Evolutionary conservation across 2,797 vertebrate species (phyloP), one percentile per base, ranked within the genome.

Genomic region (Macrochelys suwanniensis): DNA sequence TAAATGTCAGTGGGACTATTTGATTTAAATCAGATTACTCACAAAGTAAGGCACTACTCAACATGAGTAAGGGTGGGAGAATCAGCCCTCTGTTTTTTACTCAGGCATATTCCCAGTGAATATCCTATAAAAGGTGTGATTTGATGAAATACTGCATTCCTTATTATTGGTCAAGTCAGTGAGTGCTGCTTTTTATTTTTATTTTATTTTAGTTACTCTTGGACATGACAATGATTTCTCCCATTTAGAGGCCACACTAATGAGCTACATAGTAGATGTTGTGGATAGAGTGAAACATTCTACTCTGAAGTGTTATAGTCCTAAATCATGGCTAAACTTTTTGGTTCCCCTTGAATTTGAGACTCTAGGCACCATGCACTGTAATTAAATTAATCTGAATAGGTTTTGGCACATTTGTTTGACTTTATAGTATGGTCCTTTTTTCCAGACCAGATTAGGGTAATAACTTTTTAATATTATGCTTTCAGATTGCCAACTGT

Each of bases 381-480:
- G 45, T 82, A 83, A 94, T 89, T 95, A 83, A 95, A 87, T 84
- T 33, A 51, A 65, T 51, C 57, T 85, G 93, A 88, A 95, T 81
- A 91, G 42, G 26, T 89, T 94, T 95, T 0, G 0, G 71, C 85
- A 57, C 85, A 81, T 95, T 80, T 94, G 8, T 85, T 80, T 95
- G 76, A 96, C 87, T 92, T 65, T 87, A 61, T 91, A 89, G 45
- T 93, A 42, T 71, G 49, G 87, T 51, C 79, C 79, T 76, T 96
- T 96, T 71, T 94, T 91, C 90, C 61, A 92, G 42, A 96, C 77
- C 53, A 82, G 83, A 93, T 94, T 92, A 97, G 49, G 26, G 88
- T 89, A 96, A 96, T 95, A 96, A 65, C 51, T 84, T 94, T 96
- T 94, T 85, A 86, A 96, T 95, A 92, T 92, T 90, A 88, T 88